Percentiles rank a stretch among this genome's conserved stretches.
These are phyloP conservation scores for Rhimphoctona megacephalus DNA, from an alignment of 2,888 invertebrate species.

Conservation along the genomic window DNA sequence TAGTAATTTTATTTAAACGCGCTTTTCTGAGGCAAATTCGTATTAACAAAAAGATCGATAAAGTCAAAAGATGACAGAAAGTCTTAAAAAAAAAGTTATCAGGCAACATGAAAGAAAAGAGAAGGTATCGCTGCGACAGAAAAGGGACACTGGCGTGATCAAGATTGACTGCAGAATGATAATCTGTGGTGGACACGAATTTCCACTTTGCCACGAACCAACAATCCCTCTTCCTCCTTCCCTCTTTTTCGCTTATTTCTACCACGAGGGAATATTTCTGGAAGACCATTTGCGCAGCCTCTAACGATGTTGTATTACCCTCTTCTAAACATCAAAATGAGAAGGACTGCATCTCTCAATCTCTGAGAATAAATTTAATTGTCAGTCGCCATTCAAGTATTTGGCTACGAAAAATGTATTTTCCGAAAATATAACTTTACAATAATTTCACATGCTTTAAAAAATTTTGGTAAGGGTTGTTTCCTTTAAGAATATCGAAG, in stretches of 20 bases:
- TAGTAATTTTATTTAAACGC: background rate
- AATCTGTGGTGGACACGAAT: slow-evolving; percentile 84
- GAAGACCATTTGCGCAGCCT: slow-evolving; percentile 8
- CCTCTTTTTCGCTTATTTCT: slow-evolving; percentile 35
- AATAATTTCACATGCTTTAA: background rate
- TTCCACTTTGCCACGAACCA: slow-evolving; percentile 82
- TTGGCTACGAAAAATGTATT: background rate
- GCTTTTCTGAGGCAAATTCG: background rate
- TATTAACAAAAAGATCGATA: background rate
- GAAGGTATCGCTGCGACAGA: slow-evolving; percentile 58
- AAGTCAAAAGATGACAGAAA: slow-evolving; percentile 6
- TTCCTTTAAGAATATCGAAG: background rate
- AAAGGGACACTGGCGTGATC: slow-evolving; percentile 77
- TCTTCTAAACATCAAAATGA: slow-evolving; percentile 8
- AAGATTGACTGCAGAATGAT: slow-evolving; percentile 84
- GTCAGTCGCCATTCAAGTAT: background rate
- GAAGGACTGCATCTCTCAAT: background rate
- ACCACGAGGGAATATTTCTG: slow-evolving; percentile 54
- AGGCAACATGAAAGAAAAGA: slow-evolving; percentile 56
- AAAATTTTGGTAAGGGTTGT: background rate
- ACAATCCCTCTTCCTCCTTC: slow-evolving; percentile 55
- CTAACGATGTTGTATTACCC: slow-evolving; percentile 51
- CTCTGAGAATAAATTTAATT: background rate
- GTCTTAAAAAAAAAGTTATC: slow-evolving; percentile 23
- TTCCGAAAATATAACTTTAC: background rate